These are phyloP conservation scores for Yasuhikotakia modesta DNA, from an alignment of 2,797 vertebrate genomes.

Conservation along the genomic window DNA sequence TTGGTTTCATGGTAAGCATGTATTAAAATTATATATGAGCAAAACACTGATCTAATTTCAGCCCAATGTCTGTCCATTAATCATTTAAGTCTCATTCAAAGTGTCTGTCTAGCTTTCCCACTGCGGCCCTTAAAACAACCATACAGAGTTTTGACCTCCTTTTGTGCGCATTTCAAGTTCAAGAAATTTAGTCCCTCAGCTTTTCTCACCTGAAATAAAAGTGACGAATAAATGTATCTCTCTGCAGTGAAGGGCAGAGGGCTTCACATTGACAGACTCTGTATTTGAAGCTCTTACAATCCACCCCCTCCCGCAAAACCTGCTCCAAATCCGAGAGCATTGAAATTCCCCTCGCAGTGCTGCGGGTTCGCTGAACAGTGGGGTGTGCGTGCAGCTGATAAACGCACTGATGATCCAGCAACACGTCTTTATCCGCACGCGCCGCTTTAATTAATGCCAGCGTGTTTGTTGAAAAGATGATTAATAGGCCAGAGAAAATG, in stretches of 20 bases:
- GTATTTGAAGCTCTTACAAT: slow-evolving; percentile 27
- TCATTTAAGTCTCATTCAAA: too few species aligned
- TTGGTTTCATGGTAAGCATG: too few species aligned
- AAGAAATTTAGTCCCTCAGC: slow-evolving; percentile 1
- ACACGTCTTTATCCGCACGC: slow-evolving; percentile 60
- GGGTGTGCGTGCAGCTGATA: slow-evolving; percentile 56
- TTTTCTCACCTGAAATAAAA: slow-evolving; percentile 32
- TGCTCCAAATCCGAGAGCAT: slow-evolving; percentile 32
- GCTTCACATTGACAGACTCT: slow-evolving; percentile 33
- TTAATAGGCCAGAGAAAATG: slow-evolving; percentile 93
- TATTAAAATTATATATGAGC: too few species aligned
- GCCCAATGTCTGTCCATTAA: too few species aligned
- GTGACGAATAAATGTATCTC: slow-evolving; percentile 27
- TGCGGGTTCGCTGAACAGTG: slow-evolving; percentile 38
- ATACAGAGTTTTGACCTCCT: too few species aligned
- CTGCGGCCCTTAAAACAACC: too few species aligned
- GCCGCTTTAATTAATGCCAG: slow-evolving; percentile 86
- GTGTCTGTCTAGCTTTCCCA: too few species aligned
- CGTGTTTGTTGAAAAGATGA: slow-evolving; percentile 96
- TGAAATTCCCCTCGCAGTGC: slow-evolving; percentile 50
- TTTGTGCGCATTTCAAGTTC: slow-evolving; percentile 17
- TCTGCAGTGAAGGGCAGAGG: slow-evolving; percentile 13
- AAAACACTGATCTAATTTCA: too few species aligned
- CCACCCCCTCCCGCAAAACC: slow-evolving; percentile 20
- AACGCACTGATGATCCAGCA: slow-evolving; percentile 64